phyloP scores from a whole-genome alignment of 2,113 vertebrate genomes.

The Rafetus swinhoei region DNA sequence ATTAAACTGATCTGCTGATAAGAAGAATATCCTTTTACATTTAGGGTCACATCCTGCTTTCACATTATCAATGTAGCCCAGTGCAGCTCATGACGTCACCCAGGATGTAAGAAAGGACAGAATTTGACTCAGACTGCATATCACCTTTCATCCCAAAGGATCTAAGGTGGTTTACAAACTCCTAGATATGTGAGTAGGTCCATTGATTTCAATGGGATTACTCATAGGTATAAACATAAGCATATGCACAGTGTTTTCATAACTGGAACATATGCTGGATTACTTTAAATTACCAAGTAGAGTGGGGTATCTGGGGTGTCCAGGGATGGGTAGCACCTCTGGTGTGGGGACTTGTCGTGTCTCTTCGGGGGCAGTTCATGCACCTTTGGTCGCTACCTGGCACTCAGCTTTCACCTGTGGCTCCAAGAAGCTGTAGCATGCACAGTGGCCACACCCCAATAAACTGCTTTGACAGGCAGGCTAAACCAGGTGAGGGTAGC shows the following conservation, averaged over 20 bases:
- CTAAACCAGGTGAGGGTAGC: too few relatives aligned
- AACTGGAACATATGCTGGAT: neutral
- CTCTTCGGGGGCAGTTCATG: too few relatives aligned
- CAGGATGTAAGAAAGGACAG: neutral
- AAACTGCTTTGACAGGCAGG: too few relatives aligned
- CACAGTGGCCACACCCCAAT: too few relatives aligned
- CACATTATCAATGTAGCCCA: neutral
- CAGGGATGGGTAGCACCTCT: too few relatives aligned
- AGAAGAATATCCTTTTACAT: neutral
- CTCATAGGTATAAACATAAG: neutral
- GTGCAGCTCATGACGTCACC: neutral
- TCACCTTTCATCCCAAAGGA: neutral
- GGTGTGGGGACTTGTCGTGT: too few relatives aligned
- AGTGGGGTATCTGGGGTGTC: too few relatives aligned
- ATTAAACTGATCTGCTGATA: neutral
- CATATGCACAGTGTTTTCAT: neutral
- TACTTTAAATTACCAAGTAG: too few relatives aligned
- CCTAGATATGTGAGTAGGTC: rapidly evolving
- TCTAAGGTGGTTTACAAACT: neutral
- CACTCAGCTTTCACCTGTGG: too few relatives aligned
- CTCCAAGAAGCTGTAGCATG: too few relatives aligned
- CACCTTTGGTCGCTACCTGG: too few relatives aligned
- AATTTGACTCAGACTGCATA: neutral
- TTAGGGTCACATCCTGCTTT: neutral
- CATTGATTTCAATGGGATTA: neutral